These are phyloP conservation scores for Stegodyphus dumicola DNA, from an alignment of 1,140 invertebrate species.

Conservation along the genomic window DNA sequence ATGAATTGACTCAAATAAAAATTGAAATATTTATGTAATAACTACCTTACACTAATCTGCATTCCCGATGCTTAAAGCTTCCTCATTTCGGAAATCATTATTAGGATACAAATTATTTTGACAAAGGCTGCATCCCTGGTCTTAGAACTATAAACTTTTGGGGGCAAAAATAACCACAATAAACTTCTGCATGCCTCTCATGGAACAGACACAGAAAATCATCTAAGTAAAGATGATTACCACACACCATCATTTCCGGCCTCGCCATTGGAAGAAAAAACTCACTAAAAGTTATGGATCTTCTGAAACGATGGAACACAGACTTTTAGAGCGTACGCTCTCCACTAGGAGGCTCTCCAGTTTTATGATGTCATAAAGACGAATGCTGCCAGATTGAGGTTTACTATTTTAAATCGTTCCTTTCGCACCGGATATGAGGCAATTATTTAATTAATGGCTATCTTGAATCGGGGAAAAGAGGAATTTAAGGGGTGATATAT, in stretches of 20 bases:
- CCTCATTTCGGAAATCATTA: no score
- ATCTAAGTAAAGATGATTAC: conserved; percentile 8
- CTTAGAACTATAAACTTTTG: no score
- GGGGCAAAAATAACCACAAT: no score
- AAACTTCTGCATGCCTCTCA: no score
- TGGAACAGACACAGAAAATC: background rate
- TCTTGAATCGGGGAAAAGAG: conserved; percentile 42
- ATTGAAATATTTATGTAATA: no score
- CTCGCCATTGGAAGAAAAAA: conserved; percentile 10
- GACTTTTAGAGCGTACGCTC: background rate
- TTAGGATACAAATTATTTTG: no score
- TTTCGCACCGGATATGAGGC: conserved; percentile 45
- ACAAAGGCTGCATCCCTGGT: no score
- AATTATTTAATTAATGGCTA: conserved; percentile 60
- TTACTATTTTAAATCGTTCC: conserved; percentile 58
- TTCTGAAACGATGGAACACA: conserved; percentile 4
- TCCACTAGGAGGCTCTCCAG: conserved; percentile 44
- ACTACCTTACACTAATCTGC: no score
- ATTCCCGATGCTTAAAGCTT: no score
- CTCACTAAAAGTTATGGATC: conserved; percentile 47
- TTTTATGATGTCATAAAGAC: conserved; percentile 58
- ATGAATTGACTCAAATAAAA: no score
- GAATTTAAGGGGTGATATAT: conserved; percentile 49
- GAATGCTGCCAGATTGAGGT: conserved; percentile 53
- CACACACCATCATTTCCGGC: background rate